Percentiles rank a stretch among this genome's conserved stretches.
Conservation (phyloP, 2,888 invertebrate species). For the Leptopilina drosophilae region DNA sequence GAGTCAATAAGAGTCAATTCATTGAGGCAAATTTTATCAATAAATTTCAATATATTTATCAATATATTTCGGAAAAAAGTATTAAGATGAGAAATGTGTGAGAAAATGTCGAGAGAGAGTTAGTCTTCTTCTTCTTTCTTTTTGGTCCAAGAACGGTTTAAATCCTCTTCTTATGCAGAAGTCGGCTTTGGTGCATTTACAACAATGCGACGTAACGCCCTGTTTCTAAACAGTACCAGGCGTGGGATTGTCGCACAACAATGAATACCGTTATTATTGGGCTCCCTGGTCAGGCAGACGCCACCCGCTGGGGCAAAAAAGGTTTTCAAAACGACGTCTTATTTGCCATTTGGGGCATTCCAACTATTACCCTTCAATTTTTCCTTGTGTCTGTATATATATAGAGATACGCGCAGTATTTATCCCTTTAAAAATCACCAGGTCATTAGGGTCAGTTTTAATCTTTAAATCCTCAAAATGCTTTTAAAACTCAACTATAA, state of each 20-base stretch:
- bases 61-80: no score
- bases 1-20: no score
- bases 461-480: conserved; percentile 7
- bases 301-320: conserved; percentile 46
- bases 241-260: conserved; percentile 68
- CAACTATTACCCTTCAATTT: not conserved
- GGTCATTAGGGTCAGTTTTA: conserved; percentile 12
- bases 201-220: conserved; percentile 64
- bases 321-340: conserved; percentile 47
- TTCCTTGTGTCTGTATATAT: no score
- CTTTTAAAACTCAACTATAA: not conserved
- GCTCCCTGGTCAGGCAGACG: conserved; percentile 48
- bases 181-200: conserved; percentile 57
- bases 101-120: no score
- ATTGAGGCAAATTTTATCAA: no score
- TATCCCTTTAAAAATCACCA: conserved; percentile 16
- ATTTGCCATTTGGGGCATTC: conserved; percentile 26
- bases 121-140: not conserved
- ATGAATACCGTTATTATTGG: conserved; percentile 67
- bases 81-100: not conserved
- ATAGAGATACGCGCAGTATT: not conserved
- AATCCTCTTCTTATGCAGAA: conserved; percentile 54
- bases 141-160: conserved; percentile 39
- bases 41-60: no score
- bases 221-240: conserved; percentile 64